Base-by-base conservation (phyloP, 2,113 vertebrate genomes). In the Pangasianodon hypophthalmus region DNA sequence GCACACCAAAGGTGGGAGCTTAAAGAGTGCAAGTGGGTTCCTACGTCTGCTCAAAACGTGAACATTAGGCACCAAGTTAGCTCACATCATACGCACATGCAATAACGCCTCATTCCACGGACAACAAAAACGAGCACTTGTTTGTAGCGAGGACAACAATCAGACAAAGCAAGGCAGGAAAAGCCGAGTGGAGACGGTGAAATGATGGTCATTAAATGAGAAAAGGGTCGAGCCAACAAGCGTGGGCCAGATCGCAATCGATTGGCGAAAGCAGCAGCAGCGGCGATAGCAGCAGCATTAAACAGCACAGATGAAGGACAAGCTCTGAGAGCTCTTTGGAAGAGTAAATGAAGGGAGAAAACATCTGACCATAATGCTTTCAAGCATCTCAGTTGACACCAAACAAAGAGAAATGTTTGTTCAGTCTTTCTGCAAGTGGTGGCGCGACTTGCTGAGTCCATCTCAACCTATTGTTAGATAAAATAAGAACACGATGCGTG, bases 1-100 rank as follows among this genome's bases (percentile, higher is more conserved):
- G 98, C 98, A 98, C 97, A 96, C 96, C 95, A 91, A 96, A 97
- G 96, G 96, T 96, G 96, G 97, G 96, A 95, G 95, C 92, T 67
- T 95, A 69, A 91, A 91, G 95, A 96, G 96, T 97, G 96, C 97
- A 96, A 96, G 96, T 95, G 96, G 95, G 93, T 95, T 96, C 96
- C 96, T 96, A 94, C 95, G 94, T 95, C 96, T 95, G 96, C 96
- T 96, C 95, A 96, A 96, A 96, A 88, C 95, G 94, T 95, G 96
- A 97, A 96, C 95, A 91, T 93, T 96, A 97, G 97, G 96, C 96
- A 96, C 96, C 95, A 94, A 93, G 95, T 95, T 95, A 95, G 95
- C 95, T 97, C 94, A 94, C 93, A 90, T 93, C 95, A 94, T 94
- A 56, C 54, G 21, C 90, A 96, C 96, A 96, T 96, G 96, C 97